Percentiles rank a stretch among this genome's conserved stretches.
Evolutionary conservation across 2,888 invertebrate species (phyloP).

Genomic region (Drosophila birchii): DNA sequence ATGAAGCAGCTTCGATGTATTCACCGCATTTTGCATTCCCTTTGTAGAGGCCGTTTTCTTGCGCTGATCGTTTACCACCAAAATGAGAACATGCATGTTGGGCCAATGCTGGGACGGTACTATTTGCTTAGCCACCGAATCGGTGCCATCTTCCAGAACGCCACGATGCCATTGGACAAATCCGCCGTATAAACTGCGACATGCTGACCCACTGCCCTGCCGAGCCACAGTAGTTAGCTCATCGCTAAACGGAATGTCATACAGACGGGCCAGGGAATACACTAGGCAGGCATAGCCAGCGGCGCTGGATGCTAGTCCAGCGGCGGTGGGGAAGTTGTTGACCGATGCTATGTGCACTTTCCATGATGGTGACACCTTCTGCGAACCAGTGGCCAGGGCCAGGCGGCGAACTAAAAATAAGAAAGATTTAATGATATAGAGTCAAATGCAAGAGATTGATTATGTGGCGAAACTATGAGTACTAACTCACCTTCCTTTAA

Average conservation of each 20-base stretch:
- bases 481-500: conserved; percentile 89
- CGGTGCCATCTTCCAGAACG: conserved; percentile 87
- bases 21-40: conserved; percentile 93
- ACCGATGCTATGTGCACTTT: conserved; percentile 93
- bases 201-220: conserved; percentile 97
- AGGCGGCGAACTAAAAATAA: conserved; percentile 79
- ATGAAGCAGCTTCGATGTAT: conserved; percentile 93
- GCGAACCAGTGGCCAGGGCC: conserved; percentile 66
- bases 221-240: conserved; percentile 92
- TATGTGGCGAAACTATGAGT: neutral
- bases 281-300: conserved; percentile 98
- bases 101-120: conserved; percentile 93
- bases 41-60: conserved; percentile 94
- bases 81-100: conserved; percentile 93
- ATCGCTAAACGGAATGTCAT: conserved; percentile 89
- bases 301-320: conserved; percentile 98
- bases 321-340: conserved; percentile 99
- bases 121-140: conserved; percentile 92
- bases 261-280: conserved; percentile 90
- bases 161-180: conserved; percentile 97
- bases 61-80: conserved; percentile 93
- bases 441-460: neutral
- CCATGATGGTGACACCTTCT: conserved; percentile 86
- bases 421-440: neutral
- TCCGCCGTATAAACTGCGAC: conserved; percentile 96